Base-by-base conservation (phyloP, 2,888 invertebrate species). In the Abrostola tripartita region DNA sequence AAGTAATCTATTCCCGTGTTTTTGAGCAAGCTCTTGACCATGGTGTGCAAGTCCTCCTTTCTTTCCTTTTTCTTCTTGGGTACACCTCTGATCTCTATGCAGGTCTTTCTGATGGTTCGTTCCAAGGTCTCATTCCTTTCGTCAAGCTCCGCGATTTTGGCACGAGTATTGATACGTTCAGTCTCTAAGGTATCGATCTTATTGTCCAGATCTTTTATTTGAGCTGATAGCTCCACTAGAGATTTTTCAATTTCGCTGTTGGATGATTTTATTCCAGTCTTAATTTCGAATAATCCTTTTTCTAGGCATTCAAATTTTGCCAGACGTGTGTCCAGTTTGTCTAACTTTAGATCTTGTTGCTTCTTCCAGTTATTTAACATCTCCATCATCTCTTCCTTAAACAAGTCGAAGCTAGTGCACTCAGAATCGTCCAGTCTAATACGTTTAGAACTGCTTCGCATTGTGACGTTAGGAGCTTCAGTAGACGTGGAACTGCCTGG, bases 11-110 rank as follows among this genome's bases (percentile, higher is more conserved):
- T 6, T 6, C 40, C 40, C 7, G 40, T 40, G 7, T 5, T 47
- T 47, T 44, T 54, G 10, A 42, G 36, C 11, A 54, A 7, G 8
- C 11, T 12, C 7, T 36, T 54, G n/a, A 54, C 44, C 44, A 44
- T 10, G 8, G 4, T 37, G 5, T 44, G 36, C 11, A 54, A n/a
- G 6, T 54, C 54, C 6, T 36, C 44, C 11, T 54, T 54, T 5
- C 37, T 54, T 12, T 54, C 54, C 11, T 37, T 54, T 9, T 54
- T 54, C 24, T n/a, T 37, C 12, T 36, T 54, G 4, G 54, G 54
- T 2, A 44, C 44, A 8, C 54, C 12, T n/a, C 54, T 54, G 11
- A 54, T 54, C 14, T 54, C n/a, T n/a, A n/a, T n/a, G n/a, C n/a
- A n/a, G n/a, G n/a, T n/a, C n/a, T n/a, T n/a, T n/a, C n/a, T n/a